Evolutionary conservation across 2,797 vertebrate genomes (phyloP), one percentile per base, ranked within the genome.

Genomic region (Betta splendens): DNA sequence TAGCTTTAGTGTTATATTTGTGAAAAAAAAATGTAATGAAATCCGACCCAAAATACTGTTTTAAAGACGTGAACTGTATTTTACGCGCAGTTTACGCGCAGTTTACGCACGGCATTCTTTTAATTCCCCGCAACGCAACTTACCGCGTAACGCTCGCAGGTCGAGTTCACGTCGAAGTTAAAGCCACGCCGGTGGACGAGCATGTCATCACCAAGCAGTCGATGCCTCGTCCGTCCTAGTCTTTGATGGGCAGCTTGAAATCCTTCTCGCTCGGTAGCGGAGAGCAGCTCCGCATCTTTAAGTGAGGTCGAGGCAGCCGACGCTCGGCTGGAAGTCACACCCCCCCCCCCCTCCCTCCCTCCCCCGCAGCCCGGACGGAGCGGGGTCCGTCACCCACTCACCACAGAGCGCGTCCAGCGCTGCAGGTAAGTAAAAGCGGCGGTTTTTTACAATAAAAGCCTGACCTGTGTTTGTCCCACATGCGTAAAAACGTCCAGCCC

Each of bases 321-420:
- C 64, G 37, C 25, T 54, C 25, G 60, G 23, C 68, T 83, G 69
- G 37, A 78, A 76, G 83, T 78, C 79, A 61, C 69, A 56, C 64
- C 77, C 69, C 59, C 1, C n/a, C 23, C 63, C 21, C 55, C 65
- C 63, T 21, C 55, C 65, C 58, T 59, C 39, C 47, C 21, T 1
- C n/a, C n/a, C n/a, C n/a, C n/a, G n/a, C 35, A 15, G 5, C 46
- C 52, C 69, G 49, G 64, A 17, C 66, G 17, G 49, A 20, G 29
- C 43, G 28, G 32, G 37, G 55, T 50, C 39, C 58, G n/a, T n/a
- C n/a, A n/a, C n/a, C n/a, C n/a, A n/a, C n/a, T n/a, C n/a, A 36
- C 15, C 21, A 20, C 17, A 9, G 13, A 15, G 48, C 39, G 13
- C 25, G 23, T 63, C 49, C 21, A 17, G 55, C 12, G 32, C 25